Evolutionary conservation across 2,797 vertebrate genomes (phyloP), one percentile per base, ranked within the genome.

Genomic region (Remorina albescens): DNA sequence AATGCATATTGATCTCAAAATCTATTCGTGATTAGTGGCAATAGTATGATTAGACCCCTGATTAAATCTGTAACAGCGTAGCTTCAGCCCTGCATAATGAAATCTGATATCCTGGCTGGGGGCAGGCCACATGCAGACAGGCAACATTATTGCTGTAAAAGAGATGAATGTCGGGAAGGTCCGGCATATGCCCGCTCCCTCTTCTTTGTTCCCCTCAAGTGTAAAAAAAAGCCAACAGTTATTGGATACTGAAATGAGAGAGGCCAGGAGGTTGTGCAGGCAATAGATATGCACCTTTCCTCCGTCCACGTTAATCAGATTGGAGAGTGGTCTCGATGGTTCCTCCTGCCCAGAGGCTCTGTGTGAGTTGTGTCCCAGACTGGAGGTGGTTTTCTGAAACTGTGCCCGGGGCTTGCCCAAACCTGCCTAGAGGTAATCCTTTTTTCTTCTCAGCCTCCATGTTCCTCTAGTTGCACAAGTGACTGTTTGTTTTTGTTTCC

Each of bases 21-120:
- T 60, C 49, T 75, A 80, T 86, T 71, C 87, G 81, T 85, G 75
- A 86, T 86, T 84, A 78, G 83, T 78, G 75, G 77, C 74, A 81
- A 81, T 37, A 50, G 69, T 80, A 78, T 16, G 58, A 87, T 88
- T 85, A 85, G 69, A 86, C 13, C 62, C 64, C 63, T 81, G 83
- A 92, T 93, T 81, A 90, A 88, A 91, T 84, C 75, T 66, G 60
- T 62, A 64, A 67, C 26, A 54, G 51, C 69, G 60, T 25, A 26
- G 59, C 53, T 50, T 78, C 55, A 76, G 54, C 42, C 6, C 44
- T 44, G 72, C 58, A 59, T 88, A 87, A 89, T 91, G 69, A 91
- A 85, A 93, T 87, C 83, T 81, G 80, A 91, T 86, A 85, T 71
- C 42, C 50, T 21, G 23, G 46, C 71, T 78, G 57, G 67, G 56